Percentiles rank a stretch among this genome's conserved stretches.
phyloP scores from a whole-genome alignment of 1,140 invertebrate species.

The Grapholita molesta region DNA sequence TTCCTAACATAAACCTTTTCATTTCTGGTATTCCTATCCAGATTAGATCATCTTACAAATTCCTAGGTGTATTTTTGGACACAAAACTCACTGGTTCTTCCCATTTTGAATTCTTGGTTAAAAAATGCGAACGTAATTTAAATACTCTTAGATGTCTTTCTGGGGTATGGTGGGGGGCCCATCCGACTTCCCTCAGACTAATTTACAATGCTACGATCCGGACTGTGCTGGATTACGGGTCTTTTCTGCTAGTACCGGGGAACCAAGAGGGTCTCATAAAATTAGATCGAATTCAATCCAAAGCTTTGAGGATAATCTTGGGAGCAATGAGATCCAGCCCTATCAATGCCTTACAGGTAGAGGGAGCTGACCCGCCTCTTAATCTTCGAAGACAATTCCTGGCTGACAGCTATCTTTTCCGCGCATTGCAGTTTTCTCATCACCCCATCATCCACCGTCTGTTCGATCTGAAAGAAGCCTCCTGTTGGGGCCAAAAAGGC shows the following conservation, averaged over 20 bases:
- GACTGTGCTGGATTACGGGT: neutral
- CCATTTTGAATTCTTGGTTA: neutral
- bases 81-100: neutral
- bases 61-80: neutral
- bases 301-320: neutral
- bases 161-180: neutral
- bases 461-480: neutral
- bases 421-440: neutral
- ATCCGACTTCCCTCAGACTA: neutral
- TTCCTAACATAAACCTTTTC: neutral
- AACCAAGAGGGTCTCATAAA: no score
- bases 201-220: neutral
- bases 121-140: neutral
- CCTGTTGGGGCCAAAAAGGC: no score
- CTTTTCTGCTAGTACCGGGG: neutral
- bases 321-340: neutral
- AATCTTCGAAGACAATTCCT: neutral
- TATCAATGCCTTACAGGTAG: neutral
- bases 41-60: neutral
- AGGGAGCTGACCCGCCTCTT: neutral
- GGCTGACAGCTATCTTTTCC: neutral
- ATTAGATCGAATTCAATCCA: neutral
- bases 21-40: neutral
- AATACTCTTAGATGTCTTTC: neutral
- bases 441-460: neutral